phyloP scores from a whole-genome alignment of 2,113 vertebrate genomes.

The Electrona antarctica region DNA sequence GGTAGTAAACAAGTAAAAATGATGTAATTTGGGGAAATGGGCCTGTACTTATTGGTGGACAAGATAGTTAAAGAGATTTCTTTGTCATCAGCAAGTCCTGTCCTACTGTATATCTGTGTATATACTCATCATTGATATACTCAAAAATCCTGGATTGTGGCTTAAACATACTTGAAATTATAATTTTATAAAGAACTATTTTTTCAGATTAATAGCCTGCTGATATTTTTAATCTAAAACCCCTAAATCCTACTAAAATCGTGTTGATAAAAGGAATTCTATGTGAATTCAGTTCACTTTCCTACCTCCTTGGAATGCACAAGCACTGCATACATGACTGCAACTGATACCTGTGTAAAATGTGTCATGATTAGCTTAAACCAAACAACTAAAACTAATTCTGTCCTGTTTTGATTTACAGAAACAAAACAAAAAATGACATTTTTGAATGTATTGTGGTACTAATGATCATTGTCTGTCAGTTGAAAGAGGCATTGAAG shows the following conservation, averaged over 20 bases:
- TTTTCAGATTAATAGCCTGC: slow-evolving; percentile 69
- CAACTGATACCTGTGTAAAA: slow-evolving; percentile 46
- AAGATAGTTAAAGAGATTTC: slow-evolving; percentile 5
- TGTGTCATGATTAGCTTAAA: slow-evolving; percentile 48
- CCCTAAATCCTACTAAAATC: slow-evolving; percentile 36
- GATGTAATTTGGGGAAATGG: slow-evolving; percentile 19
- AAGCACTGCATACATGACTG: slow-evolving; percentile 52
- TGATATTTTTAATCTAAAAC: slow-evolving; percentile 63
- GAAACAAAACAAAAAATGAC: slow-evolving; percentile 53
- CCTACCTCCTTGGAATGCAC: slow-evolving; percentile 65
- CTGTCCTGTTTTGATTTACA: not conserved
- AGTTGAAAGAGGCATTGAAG: slow-evolving; percentile 60
- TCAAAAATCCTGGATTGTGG: slow-evolving; percentile 53
- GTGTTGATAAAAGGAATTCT: slow-evolving; percentile 39
- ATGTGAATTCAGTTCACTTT: slow-evolving; percentile 50
- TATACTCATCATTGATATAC: slow-evolving; percentile 16
- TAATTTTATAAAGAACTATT: slow-evolving; percentile 61
- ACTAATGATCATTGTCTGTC: slow-evolving; percentile 56
- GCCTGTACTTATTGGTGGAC: not conserved
- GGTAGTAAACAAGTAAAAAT: not conserved
- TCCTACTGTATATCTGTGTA: slow-evolving; percentile 3
- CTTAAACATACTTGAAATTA: slow-evolving; percentile 70
- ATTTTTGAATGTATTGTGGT: slow-evolving; percentile 74
- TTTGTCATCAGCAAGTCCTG: slow-evolving; percentile 32
- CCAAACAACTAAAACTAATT: slow-evolving; percentile 47